These are phyloP conservation scores for Pseudococcus jackbeardsleyi DNA, from an alignment of 2,888 invertebrate species.

Conservation along the genomic window DNA sequence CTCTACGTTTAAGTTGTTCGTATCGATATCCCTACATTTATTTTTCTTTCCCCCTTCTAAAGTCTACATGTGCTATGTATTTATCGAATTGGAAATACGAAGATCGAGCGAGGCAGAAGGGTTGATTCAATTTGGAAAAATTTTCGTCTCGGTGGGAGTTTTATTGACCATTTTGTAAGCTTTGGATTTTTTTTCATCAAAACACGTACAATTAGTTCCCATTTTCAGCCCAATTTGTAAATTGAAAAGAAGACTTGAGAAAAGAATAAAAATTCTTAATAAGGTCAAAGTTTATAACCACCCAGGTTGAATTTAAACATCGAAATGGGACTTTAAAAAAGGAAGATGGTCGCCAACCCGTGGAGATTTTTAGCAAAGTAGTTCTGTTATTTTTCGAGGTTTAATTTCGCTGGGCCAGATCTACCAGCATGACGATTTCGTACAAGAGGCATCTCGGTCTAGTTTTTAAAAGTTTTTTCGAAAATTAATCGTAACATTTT, in stretches of 20 bases:
- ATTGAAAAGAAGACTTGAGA: not conserved
- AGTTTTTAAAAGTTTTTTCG: not conserved
- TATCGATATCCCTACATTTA: not conserved
- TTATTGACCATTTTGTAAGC: not conserved
- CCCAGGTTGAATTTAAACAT: not conserved
- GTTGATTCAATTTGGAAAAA: not conserved
- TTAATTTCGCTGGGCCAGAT: not conserved
- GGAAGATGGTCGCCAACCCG: not conserved
- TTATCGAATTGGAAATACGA: not conserved
- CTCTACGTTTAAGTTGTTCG: not conserved
- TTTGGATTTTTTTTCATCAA: not conserved
- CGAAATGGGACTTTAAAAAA: not conserved
- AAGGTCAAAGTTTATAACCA: not conserved
- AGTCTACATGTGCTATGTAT: not conserved
- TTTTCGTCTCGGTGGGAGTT: not conserved
- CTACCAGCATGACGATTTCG: no score
- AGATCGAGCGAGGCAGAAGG: not conserved
- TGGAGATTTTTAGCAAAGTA: not conserved
- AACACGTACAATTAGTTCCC: not conserved
- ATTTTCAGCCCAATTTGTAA: not conserved
- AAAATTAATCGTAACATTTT: not conserved
- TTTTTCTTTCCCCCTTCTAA: not conserved
- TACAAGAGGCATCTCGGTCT: not conserved
- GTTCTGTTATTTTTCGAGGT: not conserved
- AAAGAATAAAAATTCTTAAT: not conserved